Evolutionary conservation across 2,797 vertebrate genomes (phyloP), one percentile per base, ranked within the genome.

Genomic region (Gymnoscopelus microlampas): DNA sequence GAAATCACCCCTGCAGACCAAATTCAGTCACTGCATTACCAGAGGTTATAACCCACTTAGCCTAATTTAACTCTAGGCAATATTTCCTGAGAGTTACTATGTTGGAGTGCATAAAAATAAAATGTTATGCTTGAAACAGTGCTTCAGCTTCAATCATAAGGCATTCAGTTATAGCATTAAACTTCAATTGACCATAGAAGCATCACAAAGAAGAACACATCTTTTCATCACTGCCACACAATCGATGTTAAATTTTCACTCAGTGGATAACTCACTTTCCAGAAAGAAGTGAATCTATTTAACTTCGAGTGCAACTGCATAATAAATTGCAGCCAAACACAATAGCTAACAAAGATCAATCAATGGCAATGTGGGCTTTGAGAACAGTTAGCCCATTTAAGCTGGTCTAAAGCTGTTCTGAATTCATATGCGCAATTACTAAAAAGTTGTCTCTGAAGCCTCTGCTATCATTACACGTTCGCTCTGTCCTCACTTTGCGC

Each of bases 401-500:
- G 66, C n/a, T 62, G 39, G 32, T 5, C 32, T 60, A 50, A 57
- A 73, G 63, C 81, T 79, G 60, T 10, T 74, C 49, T 70, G 61
- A 59, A 71, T 19, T 62, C 10, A 85, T 63, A 56, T 8, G 14
- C 15, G 9, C 26, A 35, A 56, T 72, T 62, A 71, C 13, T 68
- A 6, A 3, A 53, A 14, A 7, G 63, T 85, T 79, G 70, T 74
- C 71, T 77, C 64, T 70, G 63, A 73, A 68, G 69, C 15, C 56
- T 73, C n/a, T 74, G 24, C 78, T 69, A 76, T 78, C 47, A 73
- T 74, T 78, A n/a, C 51, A 66, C 47, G 70, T 7, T n/a, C 68
- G 67, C 53, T 64, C 60, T 80, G 76, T 79, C 78, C 77, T 8
- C 73, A 83, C 76, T 85, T 87, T 84, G 53, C 53, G 78, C 53